Evolutionary conservation across 2,888 invertebrate genomes (phyloP), one percentile per base, ranked within the genome.

Genomic region (Gasteruption jaculator): DNA sequence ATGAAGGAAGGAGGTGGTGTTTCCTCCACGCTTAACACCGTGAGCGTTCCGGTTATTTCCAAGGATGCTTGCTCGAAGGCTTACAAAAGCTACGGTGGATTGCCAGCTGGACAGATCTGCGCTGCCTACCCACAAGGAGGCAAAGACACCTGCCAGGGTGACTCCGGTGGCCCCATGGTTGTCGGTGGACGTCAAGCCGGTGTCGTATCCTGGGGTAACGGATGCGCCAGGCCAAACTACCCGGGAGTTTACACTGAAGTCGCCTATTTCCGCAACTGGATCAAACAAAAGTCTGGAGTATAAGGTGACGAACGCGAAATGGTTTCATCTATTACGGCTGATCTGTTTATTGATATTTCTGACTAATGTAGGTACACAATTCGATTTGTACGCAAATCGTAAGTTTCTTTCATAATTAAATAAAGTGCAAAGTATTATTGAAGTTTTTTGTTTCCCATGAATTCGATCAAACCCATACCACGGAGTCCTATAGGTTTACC

Each of bases 41-140:
- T 78, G 0, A 49, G 70, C n/a, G 73, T 82, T 0, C 80, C 81
- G 0, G 71, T 77, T 51, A 73, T 81, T 5, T 76, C 72, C 40
- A 69, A 73, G 3, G 50, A 64, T 2, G 33, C 60, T 0, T 82
- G 82, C 56, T 61, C 59, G 2, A 54, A 62, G 0, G 75, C 74
- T 1, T 82, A 82, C 53, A 1, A 1, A 0, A 1, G 1, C 0
- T 32, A 30, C 10, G 51, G 50, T 2, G 50, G 53, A 0, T 1
- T 65, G 4, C 54, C 54, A 7, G 57, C 61, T 2, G 71, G 74
- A 0, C 73, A 68, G 3, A 73, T 81, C 6, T 82, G 82, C 56
- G 82, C 82, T 2, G 81, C 78, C 0, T 61, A 61, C 1, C 63
- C 73, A 3, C 66, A 71, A 43, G 82, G 82, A 2, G 81, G 80